Evolutionary conservation across 2,797 vertebrate species (phyloP).

Genomic region (Microctenopoma lineatum): DNA sequence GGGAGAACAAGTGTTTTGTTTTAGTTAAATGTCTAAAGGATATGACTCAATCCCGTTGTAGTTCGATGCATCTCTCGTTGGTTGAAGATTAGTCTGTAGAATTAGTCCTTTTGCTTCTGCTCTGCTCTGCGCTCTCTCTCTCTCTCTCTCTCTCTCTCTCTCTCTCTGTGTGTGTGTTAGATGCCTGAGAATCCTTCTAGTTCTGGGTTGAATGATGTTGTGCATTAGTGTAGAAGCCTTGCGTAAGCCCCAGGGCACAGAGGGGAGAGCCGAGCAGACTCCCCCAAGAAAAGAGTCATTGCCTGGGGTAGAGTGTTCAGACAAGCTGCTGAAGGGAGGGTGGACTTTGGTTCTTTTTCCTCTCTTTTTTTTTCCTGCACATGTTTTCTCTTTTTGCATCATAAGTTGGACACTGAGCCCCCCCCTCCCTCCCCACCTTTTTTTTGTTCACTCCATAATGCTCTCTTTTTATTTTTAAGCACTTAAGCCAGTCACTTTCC

Average conservation of each 20-base stretch:
- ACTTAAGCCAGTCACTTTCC: conserved; percentile 19
- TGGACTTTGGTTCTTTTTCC: conserved; percentile 31
- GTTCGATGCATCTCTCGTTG: conserved; percentile 25
- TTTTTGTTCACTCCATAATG: conserved; percentile 26
- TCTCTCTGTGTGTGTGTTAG: conserved; percentile 20
- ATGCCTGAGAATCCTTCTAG: conserved; percentile 49
- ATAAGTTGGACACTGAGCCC: conserved; percentile 41
- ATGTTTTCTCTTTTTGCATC: conserved; percentile 41
- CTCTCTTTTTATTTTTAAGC: conserved; percentile 15
- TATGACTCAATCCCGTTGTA: conserved; percentile 30
- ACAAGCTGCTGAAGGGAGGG: conserved; percentile 62
- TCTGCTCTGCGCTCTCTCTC: conserved; percentile 1
- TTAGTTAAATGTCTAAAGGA: conserved; percentile 32
- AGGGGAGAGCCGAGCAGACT: conserved; percentile 58
- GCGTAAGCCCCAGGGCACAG: conserved; percentile 58
- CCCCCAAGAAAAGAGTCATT: conserved; percentile 60
- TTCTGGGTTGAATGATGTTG: conserved; percentile 70
- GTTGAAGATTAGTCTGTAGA: neutral
- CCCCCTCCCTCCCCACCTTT: conserved; percentile 1
- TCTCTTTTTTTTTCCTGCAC: conserved; percentile 10
- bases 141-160: conserved; percentile 19
- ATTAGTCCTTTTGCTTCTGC: conserved; percentile 4
- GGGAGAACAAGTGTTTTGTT: conserved; percentile 51
- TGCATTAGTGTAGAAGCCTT: conserved; percentile 68
- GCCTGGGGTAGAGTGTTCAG: conserved; percentile 55